Conservation (phyloP, 1,140 invertebrate species). For the Conus ventricosus region DNA sequence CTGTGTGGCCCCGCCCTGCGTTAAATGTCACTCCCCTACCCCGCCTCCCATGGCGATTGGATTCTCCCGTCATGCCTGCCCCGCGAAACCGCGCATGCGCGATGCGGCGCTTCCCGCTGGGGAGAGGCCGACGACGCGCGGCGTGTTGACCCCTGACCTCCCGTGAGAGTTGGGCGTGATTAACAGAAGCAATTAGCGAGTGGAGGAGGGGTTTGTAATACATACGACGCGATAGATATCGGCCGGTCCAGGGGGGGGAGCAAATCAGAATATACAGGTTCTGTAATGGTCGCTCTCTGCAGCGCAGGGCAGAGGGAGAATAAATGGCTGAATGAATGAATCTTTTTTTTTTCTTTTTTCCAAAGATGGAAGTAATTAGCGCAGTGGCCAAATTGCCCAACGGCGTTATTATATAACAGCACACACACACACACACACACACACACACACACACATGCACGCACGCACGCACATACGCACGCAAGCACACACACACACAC, state of each 20-base stretch:
- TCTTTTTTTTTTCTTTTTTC: no score
- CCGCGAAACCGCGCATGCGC: neutral
- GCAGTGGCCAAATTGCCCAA: no score
- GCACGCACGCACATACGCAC: no score
- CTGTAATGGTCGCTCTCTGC: no score
- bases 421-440: no score
- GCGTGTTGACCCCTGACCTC: neutral
- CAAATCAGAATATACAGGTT: neutral
- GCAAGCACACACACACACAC: neutral
- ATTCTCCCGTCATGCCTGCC: conserved; percentile 2
- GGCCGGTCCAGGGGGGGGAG: neutral
- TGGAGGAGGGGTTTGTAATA: neutral
- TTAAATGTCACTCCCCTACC: neutral
- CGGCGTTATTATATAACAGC: no score
- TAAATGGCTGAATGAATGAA: no score
- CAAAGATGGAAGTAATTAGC: no score
- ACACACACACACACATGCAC: no score
- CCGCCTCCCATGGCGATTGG: neutral
- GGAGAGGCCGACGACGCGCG: neutral
- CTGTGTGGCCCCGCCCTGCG: neutral
- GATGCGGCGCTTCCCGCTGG: neutral
- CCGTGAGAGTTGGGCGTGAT: conserved; percentile 14
- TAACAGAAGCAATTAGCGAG: neutral
- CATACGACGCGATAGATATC: neutral
- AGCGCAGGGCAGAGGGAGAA: neutral